phyloP scores from a whole-genome alignment of 2,888 invertebrate species.

The Diaprepes abbreviatus region DNA sequence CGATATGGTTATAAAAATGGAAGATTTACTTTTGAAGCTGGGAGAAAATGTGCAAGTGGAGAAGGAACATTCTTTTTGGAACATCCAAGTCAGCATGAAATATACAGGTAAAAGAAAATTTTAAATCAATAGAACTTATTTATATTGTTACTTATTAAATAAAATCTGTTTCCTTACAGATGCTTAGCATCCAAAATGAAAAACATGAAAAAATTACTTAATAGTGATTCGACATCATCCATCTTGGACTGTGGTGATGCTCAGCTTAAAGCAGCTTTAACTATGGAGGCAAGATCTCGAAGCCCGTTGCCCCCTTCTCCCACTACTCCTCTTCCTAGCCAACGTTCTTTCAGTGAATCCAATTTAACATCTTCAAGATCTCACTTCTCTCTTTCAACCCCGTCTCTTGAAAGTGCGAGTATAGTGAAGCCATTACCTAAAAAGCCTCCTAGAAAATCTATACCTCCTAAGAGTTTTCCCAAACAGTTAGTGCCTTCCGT shows the following conservation, averaged over 20 bases:
- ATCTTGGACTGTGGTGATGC: constrained; percentile 80
- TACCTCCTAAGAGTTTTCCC: constrained; percentile 35
- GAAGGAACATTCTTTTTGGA: constrained; percentile 87
- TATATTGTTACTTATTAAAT: too few relatives aligned
- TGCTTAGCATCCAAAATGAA: constrained; percentile 88
- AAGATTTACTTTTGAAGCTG: constrained; percentile 90
- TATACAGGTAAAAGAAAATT: constrained; percentile 69
- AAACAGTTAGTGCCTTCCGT: constrained; percentile 21
- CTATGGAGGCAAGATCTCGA: constrained; percentile 85
- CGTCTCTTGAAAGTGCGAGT: constrained; percentile 14
- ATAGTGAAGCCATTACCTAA: constrained; percentile 44
- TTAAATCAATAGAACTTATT: too few relatives aligned
- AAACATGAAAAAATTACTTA: constrained; percentile 86
- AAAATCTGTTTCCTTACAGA: too few relatives aligned
- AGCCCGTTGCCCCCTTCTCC: constrained; percentile 79
- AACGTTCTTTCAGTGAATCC: constrained; percentile 18
- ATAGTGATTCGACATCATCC: constrained; percentile 73
- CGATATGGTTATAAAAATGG: constrained; percentile 88
- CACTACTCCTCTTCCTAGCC: constrained; percentile 60
- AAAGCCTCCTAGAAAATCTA: constrained; percentile 66
- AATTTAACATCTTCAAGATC: constrained; percentile 17
- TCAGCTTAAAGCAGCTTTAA: constrained; percentile 80
- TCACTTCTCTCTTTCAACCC: constrained; percentile 15
- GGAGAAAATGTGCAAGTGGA: constrained; percentile 87
- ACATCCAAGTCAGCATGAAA: constrained; percentile 86